A percentile compares a stretch with the other conserved stretches of the same genome.
phyloP scores from a whole-genome alignment of 2,888 invertebrate genomes.

The Drosophila nr. perissopoda region DNA sequence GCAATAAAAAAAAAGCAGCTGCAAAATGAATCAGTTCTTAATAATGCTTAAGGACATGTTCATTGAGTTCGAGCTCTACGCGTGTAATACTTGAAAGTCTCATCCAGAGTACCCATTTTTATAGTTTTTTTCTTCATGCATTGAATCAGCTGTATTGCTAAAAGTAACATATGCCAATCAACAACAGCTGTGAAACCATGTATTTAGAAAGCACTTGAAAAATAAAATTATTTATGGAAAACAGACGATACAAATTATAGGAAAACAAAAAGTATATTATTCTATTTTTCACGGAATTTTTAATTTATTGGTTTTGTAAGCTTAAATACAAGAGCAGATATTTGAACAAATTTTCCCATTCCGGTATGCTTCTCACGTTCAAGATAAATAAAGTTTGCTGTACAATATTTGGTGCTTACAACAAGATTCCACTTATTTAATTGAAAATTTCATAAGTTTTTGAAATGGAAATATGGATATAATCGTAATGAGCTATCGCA shows the following conservation, averaged over 20 bases:
- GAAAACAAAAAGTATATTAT: not conserved
- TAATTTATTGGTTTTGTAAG: not conserved
- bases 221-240: not conserved
- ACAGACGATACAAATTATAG: not conserved
- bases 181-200: conserved; percentile 9
- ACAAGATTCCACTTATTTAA: conserved; percentile 51
- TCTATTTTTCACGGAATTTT: not conserved
- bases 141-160: too few relatives aligned
- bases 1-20: not conserved
- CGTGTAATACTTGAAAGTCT: not conserved
- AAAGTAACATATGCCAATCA: not conserved
- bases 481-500: conserved; percentile 51
- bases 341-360: not conserved
- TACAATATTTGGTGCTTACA: conserved; percentile 17
- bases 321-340: not conserved
- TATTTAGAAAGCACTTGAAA: not conserved
- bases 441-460: conserved; percentile 54
- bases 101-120: not conserved
- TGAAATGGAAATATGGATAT: conserved; percentile 31
- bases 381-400: not conserved
- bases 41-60: conserved; percentile 14
- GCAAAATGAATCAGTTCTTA: not conserved
- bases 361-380: not conserved
- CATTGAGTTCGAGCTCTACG: not conserved
- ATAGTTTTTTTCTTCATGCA: conserved; percentile 9